Base-by-base conservation (phyloP, 1,140 invertebrate genomes). In the Drosophila truncata region DNA sequence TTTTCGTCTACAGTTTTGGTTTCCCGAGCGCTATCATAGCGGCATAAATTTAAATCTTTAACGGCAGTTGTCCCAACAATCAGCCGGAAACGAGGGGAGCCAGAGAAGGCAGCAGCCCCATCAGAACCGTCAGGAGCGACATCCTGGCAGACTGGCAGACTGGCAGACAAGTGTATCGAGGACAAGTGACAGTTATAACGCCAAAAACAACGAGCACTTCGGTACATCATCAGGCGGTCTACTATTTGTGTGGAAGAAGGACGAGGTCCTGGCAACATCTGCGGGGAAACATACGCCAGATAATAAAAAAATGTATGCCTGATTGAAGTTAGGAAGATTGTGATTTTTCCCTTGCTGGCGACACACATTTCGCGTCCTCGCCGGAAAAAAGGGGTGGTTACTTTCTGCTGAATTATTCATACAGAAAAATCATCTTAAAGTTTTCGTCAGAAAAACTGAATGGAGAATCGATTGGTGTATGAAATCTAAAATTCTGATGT, bases 241-340 rank as follows among this genome's bases (percentile, higher is more conserved):
- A 35, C 65, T 71, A 14, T 33, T 33, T 60, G 66, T 37, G 44
- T 41, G 74, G 16, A 37, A 57, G 23, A 39, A n/a, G 65, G 65
- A 50, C 20, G 52, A 41, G 44, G 54, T 25, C 52, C 52, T 55
- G 52, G 52, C 75, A 47, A 39, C 71, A 80, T 39, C 57, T 66
- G 42, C 55, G 35, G 47, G 54, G 49, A 62, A 78, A 35, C 55
- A 78, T 74, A 85, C 79, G 85, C 60, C 49, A 54, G 44, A 71
- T 76, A 85, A 90, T 90, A 90, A 90, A 90, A 90, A 90, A 90
- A 85, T 80, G 74, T 76, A 77, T 82, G 81, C 81, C 87, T 90
- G 84, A 87, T 88, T 87, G 85, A 84, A 88, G 80, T 81, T 87
- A 74, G 76, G 62, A 71, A 59, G 41, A 67, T 70, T 64, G 65